Conservation (phyloP, 1,140 invertebrate genomes). For the Ceratina japonica region DNA sequence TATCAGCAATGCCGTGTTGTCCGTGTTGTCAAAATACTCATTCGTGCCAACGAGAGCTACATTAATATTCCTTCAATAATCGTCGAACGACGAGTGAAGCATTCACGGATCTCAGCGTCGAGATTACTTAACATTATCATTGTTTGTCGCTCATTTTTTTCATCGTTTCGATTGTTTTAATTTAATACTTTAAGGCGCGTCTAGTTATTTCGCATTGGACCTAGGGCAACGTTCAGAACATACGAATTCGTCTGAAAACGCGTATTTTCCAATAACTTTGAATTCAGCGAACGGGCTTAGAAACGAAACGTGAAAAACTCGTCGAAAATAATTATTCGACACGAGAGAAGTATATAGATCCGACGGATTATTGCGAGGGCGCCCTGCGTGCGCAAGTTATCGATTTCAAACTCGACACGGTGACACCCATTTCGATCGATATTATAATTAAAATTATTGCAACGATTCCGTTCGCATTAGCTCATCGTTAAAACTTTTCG, state of each 20-base stretch:
- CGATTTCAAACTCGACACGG: slow-evolving; percentile 21
- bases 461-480: neutral
- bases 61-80: neutral
- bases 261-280: too few species aligned
- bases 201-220: too few species aligned
- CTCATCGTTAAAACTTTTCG: neutral
- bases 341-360: slow-evolving; percentile 15
- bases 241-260: too few species aligned
- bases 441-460: neutral
- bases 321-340: neutral
- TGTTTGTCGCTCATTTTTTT: too few species aligned
- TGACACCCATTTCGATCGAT: slow-evolving; percentile 24
- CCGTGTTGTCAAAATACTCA: neutral
- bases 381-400: slow-evolving; percentile 34
- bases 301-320: neutral
- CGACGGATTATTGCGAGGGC: neutral
- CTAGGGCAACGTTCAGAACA: too few species aligned
- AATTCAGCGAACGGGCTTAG: too few species aligned
- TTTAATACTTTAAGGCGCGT: too few species aligned
- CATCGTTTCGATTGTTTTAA: too few species aligned
- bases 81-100: neutral
- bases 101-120: neutral
- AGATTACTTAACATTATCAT: neutral
- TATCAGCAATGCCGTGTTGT: neutral
- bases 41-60: slow-evolving; percentile 1